Conservation (phyloP, 2,113 vertebrate species). For the Rhinolophus ferrumequinum region DNA sequence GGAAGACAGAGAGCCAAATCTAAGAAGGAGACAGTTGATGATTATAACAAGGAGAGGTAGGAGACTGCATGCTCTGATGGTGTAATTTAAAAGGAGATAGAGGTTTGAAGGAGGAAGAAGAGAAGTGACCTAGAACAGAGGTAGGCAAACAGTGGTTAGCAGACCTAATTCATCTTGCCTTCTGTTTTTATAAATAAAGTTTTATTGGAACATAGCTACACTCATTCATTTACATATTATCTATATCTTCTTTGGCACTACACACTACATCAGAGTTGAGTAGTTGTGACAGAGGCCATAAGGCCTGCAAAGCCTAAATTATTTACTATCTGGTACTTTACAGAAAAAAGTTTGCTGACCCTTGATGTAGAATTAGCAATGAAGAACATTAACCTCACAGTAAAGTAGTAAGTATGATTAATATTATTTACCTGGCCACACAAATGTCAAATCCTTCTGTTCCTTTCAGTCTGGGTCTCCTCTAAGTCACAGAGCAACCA, state of each 20-base stretch:
- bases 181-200: constrained; percentile 35
- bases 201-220: not conserved
- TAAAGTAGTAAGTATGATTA: constrained; percentile 39
- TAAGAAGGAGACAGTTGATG: not conserved
- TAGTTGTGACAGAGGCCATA: not conserved
- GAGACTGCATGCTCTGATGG: not conserved
- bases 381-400: constrained; percentile 25
- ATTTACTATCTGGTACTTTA: constrained; percentile 1
- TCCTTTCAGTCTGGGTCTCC: not conserved
- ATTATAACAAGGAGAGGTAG: not conserved
- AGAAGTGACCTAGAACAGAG: constrained; percentile 3
- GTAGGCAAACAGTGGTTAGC: not conserved
- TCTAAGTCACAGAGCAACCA: not conserved
- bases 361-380: constrained; percentile 10
- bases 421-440: not conserved
- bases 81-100: not conserved
- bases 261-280: not conserved
- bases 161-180: not conserved
- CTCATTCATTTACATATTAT: not conserved
- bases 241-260: not conserved
- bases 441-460: constrained; percentile 3
- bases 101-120: not conserved
- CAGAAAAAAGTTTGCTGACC: not conserved
- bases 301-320: not conserved
- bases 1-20: not conserved